phyloP scores from a whole-genome alignment of 2,113 vertebrate species.

The Ictalurus furcatus region DNA sequence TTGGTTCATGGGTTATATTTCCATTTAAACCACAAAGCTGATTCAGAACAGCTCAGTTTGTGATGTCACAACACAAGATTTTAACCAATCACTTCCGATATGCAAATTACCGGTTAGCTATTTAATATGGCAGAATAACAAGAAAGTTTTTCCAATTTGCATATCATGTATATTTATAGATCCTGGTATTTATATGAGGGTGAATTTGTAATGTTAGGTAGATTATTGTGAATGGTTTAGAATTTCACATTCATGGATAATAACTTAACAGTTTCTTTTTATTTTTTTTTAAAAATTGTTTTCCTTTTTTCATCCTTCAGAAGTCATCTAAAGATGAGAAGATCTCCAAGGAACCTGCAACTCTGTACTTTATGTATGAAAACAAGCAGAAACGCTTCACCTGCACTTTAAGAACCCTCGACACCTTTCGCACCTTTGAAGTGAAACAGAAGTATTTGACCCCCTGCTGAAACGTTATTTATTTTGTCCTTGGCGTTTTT shows the following conservation, averaged over 20 bases:
- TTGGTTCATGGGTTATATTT: not conserved
- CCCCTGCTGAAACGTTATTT: constrained; percentile 46
- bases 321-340: constrained; percentile 69
- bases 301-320: constrained; percentile 46
- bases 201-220: too few species aligned
- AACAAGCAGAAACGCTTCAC: constrained; percentile 52
- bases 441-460: constrained; percentile 6
- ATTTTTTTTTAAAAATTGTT: not conserved
- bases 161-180: not conserved
- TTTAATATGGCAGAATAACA: not conserved
- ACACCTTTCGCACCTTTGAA: constrained; percentile 12
- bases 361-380: constrained; percentile 41
- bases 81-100: not conserved
- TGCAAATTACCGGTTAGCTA: not conserved
- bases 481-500: not conserved
- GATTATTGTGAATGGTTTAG: not conserved
- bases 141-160: not conserved
- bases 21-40: not conserved
- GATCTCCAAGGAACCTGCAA: constrained; percentile 40
- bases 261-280: not conserved
- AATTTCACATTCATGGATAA: not conserved
- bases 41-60: not conserved
- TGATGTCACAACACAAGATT: not conserved
- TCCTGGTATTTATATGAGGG: not conserved
- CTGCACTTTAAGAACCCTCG: constrained; percentile 58